These are phyloP conservation scores for Poeciliopsis turrubarensis DNA, from an alignment of 2,113 vertebrate species.

Conservation along the genomic window DNA sequence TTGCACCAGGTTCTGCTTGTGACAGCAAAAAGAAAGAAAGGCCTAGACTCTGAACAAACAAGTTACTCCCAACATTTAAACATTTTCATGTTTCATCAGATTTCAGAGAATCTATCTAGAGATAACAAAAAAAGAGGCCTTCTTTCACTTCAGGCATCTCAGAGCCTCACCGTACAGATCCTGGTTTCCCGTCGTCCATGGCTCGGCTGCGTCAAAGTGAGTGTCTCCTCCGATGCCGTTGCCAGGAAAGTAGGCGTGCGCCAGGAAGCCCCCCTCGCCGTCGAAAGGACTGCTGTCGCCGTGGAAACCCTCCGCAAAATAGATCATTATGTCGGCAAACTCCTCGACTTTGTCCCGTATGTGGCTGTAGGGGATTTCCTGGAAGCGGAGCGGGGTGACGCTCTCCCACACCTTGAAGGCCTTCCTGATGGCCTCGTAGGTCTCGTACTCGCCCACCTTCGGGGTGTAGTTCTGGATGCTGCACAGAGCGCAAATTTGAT, in stretches of 20 bases:
- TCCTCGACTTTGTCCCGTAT: conserved; percentile 85
- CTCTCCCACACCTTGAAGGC: conserved; percentile 90
- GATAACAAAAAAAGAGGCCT: neutral
- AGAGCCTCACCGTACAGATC: conserved; percentile 84
- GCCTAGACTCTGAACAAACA: neutral
- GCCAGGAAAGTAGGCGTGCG: conserved; percentile 91
- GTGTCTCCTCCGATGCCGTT: conserved; percentile 91
- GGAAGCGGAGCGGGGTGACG: conserved; percentile 85
- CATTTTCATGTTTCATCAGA: conserved; percentile 14
- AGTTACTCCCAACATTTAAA: conserved; percentile 9
- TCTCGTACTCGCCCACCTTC: conserved; percentile 88
- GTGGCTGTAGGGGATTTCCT: conserved; percentile 86
- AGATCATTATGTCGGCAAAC: conserved; percentile 92
- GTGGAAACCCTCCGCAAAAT: conserved; percentile 92
- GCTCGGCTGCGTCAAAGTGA: conserved; percentile 90
- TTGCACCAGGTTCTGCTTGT: conserved; percentile 24
- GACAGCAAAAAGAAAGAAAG: conserved; percentile 1
- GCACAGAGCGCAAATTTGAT: neutral
- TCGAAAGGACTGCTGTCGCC: conserved; percentile 92
- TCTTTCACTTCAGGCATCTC: neutral
- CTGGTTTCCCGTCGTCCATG: conserved; percentile 87
- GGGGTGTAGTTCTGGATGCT: conserved; percentile 87
- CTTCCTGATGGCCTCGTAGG: conserved; percentile 86
- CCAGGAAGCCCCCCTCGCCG: conserved; percentile 91
- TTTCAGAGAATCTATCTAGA: conserved; percentile 6